Evolutionary conservation across 2,888 invertebrate species (phyloP).

Genomic region (Lasioglossum vierecki): DNA sequence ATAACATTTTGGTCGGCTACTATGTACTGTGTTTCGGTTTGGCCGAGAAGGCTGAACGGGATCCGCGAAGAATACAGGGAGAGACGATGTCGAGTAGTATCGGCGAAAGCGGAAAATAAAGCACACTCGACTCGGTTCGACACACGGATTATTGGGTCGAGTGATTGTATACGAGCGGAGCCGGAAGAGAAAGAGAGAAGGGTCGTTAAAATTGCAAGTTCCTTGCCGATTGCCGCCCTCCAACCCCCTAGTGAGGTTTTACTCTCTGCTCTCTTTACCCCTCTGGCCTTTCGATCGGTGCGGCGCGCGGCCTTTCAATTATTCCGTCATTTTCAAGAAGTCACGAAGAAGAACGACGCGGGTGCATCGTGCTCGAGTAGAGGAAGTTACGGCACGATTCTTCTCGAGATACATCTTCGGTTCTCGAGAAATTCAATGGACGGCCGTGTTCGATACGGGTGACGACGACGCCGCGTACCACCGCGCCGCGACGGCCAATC

Average conservation of each 20-base stretch:
- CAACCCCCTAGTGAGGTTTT: not conserved
- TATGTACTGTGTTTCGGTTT: not conserved
- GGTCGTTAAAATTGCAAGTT: slow-evolving; percentile 64
- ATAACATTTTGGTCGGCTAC: too few species aligned
- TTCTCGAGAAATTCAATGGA: slow-evolving; percentile 66
- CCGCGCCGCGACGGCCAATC: slow-evolving; percentile 4
- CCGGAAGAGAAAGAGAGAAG: slow-evolving; percentile 25
- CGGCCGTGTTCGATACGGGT: slow-evolving; percentile 41
- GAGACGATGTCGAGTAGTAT: slow-evolving; percentile 2
- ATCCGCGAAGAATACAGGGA: not conserved
- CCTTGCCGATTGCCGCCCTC: slow-evolving; percentile 26
- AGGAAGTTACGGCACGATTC: slow-evolving; percentile 75
- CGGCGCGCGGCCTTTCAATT: slow-evolving; percentile 63
- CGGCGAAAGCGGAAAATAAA: slow-evolving; percentile 43
- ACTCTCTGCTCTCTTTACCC: slow-evolving; percentile 1
- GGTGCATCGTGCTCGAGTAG: slow-evolving; percentile 65
- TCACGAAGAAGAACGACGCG: slow-evolving; percentile 64
- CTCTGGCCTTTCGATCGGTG: not conserved
- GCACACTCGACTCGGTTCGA: slow-evolving; percentile 52
- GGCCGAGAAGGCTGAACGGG: not conserved
- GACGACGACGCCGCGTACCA: not conserved
- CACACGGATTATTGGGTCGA: slow-evolving; percentile 68
- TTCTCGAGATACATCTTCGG: slow-evolving; percentile 58
- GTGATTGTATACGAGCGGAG: slow-evolving; percentile 44
- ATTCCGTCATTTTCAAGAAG: slow-evolving; percentile 71